Conservation (phyloP, 2,797 vertebrate genomes). For the Dermochelys coriacea region DNA sequence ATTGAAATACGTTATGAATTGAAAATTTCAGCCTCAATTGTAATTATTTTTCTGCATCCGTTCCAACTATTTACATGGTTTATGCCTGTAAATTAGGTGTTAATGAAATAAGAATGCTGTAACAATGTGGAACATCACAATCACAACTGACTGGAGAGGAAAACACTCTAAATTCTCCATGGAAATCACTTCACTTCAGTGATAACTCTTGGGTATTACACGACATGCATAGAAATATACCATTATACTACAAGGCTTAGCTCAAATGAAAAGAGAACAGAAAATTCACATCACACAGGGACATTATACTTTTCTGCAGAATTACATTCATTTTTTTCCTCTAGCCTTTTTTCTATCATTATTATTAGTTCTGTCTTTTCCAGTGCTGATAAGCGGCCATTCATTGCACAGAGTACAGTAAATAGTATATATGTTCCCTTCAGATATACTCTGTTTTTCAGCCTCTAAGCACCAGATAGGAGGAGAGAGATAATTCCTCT, state of each 20-base stretch:
- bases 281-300: not conserved
- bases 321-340: not conserved
- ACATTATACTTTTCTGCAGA: not conserved
- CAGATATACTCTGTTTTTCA: not conserved
- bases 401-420: not conserved
- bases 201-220: constrained; percentile 10
- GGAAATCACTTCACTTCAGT: constrained; percentile 38
- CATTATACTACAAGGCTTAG: not conserved
- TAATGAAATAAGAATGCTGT: constrained; percentile 78
- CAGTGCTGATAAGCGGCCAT: not conserved
- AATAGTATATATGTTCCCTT: not conserved
- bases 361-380: not conserved
- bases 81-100: constrained; percentile 77
- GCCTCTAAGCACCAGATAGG: not conserved
- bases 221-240: constrained; percentile 15
- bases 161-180: constrained; percentile 52
- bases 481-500: not conserved
- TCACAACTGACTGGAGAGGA: constrained; percentile 64
- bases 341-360: not conserved
- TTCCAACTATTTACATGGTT: constrained; percentile 73
- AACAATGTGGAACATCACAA: constrained; percentile 76
- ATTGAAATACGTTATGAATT: constrained; percentile 60
- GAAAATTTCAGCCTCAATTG: constrained; percentile 75
- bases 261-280: not conserved
- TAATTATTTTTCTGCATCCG: constrained; percentile 78